Percentiles rank a stretch among this genome's conserved stretches.
Evolutionary conservation across 2,113 vertebrate genomes (phyloP).

Genomic region (Oxygymnocypris stewartii): DNA sequence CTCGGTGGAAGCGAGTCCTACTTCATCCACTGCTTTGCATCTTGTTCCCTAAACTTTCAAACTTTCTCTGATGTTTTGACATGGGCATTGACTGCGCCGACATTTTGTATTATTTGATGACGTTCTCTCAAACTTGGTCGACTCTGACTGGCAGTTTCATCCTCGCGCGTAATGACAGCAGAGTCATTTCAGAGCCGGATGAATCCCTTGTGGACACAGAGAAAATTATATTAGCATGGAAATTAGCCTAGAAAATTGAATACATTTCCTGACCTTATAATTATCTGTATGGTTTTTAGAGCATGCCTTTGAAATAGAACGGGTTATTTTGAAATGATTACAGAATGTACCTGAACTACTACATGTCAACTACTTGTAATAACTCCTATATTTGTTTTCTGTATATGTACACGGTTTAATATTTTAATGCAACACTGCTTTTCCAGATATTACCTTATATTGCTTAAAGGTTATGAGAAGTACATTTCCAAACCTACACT

Average conservation of each 20-base stretch:
- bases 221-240: constrained; percentile 56
- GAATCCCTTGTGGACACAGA: constrained; percentile 48
- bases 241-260: constrained; percentile 59
- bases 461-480: background rate
- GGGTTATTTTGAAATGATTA: constrained; percentile 12
- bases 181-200: constrained; percentile 37
- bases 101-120: constrained; percentile 33
- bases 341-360: background rate
- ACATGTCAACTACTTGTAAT: background rate
- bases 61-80: constrained; percentile 6
- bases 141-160: constrained; percentile 44
- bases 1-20: background rate
- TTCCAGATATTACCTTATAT: background rate
- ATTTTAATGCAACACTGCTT: background rate
- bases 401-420: background rate
- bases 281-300: constrained; percentile 55
- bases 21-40: constrained; percentile 15
- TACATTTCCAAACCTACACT: constrained; percentile 6
- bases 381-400: background rate
- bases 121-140: constrained; percentile 9
- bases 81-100: background rate
- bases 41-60: constrained; percentile 11
- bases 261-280: constrained; percentile 58
- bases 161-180: constrained; percentile 38
- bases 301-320: constrained; percentile 30